Conservation (phyloP, 2,797 vertebrate genomes). For the Sebastes matsubarae region DNA sequence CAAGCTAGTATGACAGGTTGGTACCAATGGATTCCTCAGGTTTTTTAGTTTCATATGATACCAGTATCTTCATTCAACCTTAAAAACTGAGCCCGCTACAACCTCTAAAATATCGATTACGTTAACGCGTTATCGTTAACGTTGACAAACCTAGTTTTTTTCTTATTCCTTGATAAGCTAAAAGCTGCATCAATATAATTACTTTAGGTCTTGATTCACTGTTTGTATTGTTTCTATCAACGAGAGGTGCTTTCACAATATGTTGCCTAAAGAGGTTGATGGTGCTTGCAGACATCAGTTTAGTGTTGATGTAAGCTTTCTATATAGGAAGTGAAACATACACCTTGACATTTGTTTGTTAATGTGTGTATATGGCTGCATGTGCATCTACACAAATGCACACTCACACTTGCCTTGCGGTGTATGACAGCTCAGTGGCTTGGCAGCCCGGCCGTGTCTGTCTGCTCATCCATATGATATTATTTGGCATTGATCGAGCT, state of each 20-base stretch:
- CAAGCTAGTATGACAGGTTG: too few relatives aligned
- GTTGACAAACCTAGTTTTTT: not conserved
- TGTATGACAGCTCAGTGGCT: constrained; percentile 51
- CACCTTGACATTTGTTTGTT: constrained; percentile 33
- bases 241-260: not conserved
- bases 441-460: constrained; percentile 56
- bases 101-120: too few relatives aligned
- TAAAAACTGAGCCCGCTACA: too few relatives aligned
- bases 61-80: too few relatives aligned
- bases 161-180: not conserved
- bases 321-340: constrained; percentile 8
- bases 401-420: constrained; percentile 22
- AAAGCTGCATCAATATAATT: not conserved
- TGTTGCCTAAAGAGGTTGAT: not conserved
- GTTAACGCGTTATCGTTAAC: too few relatives aligned
- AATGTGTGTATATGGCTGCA: constrained; percentile 4
- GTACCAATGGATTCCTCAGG: too few relatives aligned
- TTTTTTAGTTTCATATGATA: too few relatives aligned
- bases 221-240: not conserved
- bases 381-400: constrained; percentile 9
- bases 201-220: not conserved
- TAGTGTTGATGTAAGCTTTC: not conserved
- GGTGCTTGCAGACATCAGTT: not conserved
- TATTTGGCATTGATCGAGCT: constrained; percentile 79
- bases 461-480: constrained; percentile 78